These are phyloP conservation scores for Pollenia griseotomentosa DNA, from an alignment of 2,888 invertebrate species.

Conservation along the genomic window DNA sequence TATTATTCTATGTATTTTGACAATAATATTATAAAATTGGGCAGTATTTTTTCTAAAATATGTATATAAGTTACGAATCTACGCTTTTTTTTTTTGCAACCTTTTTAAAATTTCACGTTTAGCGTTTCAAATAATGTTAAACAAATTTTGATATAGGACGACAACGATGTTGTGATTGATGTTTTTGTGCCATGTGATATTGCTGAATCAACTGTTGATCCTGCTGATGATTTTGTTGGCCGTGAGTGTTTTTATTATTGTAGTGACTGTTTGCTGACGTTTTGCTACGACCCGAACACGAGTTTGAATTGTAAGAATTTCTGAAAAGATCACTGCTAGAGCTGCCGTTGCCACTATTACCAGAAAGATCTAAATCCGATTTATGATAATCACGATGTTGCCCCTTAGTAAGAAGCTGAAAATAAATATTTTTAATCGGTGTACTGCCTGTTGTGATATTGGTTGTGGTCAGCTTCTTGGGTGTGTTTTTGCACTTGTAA, in stretches of 20 bases:
- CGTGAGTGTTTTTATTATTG: conserved; percentile 11
- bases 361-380: conserved; percentile 64
- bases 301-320: conserved; percentile 35
- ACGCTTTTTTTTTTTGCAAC: background rate
- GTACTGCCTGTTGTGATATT: conserved; percentile 24
- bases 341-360: conserved; percentile 57
- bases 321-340: conserved; percentile 56
- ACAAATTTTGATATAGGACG: conserved; percentile 74
- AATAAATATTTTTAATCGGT: conserved; percentile 71
- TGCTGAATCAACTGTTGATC: conserved; percentile 52
- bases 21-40: conserved; percentile 39
- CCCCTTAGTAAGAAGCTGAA: conserved; percentile 70
- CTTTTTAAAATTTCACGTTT: background rate
- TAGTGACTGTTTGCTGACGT: conserved; percentile 27
- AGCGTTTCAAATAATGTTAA: conserved; percentile 18
- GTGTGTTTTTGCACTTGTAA: conserved; percentile 41
- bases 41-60: conserved; percentile 56
- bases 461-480: conserved; percentile 13
- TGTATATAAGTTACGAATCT: conserved; percentile 10
- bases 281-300: conserved; percentile 55
- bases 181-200: conserved; percentile 47
- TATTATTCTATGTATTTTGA: conserved; percentile 46
- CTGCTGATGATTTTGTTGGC: conserved; percentile 23
- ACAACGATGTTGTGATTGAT: conserved; percentile 59
- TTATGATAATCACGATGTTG: conserved; percentile 69